Evolutionary conservation across 2,113 vertebrate genomes (phyloP).

Genomic region (Chionomys nivalis): DNA sequence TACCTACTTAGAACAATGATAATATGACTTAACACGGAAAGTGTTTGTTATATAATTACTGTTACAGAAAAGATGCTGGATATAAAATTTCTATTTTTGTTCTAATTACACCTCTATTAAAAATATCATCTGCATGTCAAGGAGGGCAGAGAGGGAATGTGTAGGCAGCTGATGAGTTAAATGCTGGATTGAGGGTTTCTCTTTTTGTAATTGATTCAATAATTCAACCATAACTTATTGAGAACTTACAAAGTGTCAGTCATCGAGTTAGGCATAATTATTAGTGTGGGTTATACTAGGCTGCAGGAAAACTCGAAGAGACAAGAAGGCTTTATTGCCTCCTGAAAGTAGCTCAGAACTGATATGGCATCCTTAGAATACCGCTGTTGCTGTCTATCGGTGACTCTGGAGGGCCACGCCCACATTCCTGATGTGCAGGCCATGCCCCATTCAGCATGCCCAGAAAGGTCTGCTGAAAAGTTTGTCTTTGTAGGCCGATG

Average conservation of each 20-base stretch:
- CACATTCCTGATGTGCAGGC: background rate
- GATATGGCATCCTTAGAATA: background rate
- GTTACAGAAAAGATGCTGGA: slow-evolving; percentile 46
- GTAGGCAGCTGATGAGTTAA: background rate
- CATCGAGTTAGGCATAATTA: background rate
- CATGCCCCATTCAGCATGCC: background rate
- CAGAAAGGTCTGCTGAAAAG: background rate
- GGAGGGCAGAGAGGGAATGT: background rate
- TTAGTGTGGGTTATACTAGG: slow-evolving; percentile 6
- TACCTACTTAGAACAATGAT: slow-evolving; percentile 24
- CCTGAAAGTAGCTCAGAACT: background rate
- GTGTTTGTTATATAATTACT: slow-evolving; percentile 67
- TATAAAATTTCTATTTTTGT: slow-evolving; percentile 59
- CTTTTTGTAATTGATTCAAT: slow-evolving; percentile 48
- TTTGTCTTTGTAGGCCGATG: background rate
- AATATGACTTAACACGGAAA: slow-evolving; percentile 51
- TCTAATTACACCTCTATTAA: slow-evolving; percentile 64
- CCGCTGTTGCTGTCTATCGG: background rate
- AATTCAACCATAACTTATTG: slow-evolving; percentile 45
- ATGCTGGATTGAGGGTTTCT: slow-evolving; percentile 19
- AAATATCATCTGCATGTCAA: background rate
- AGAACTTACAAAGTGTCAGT: slow-evolving; percentile 42
- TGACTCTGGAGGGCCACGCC: background rate
- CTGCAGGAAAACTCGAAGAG: background rate
- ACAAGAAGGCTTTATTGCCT: slow-evolving; percentile 8